Evolutionary conservation across 2,113 vertebrate genomes (phyloP), one percentile per base, ranked within the genome.

Genomic region (Notothenia rossii): DNA sequence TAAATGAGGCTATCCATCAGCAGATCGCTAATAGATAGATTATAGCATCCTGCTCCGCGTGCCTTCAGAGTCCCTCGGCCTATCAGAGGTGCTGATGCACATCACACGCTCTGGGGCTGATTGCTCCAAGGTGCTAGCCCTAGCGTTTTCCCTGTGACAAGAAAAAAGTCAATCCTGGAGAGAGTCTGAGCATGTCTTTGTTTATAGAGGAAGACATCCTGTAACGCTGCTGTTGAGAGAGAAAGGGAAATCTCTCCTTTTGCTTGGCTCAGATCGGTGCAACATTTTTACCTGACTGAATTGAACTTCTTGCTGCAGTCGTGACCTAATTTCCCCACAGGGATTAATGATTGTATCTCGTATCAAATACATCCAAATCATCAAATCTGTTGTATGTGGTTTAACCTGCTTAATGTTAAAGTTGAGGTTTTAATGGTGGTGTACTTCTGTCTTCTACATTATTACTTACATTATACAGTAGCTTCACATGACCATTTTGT

Each of bases 1-100:
- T 55, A 86, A 89, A 93, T 87, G 87, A 86, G 86, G 68, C 66
- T 22, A 86, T 93, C 84, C 84, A 84, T 93, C 90, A 91, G 62
- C 51, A 9, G 53, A 86, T 88, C 73, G 40, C 81, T 85, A 76
- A 74, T 79, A 51, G 61, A 88, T 83, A 62, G 81, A 88, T 91
- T 80, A 81, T 46, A 79, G 76, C 53, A 53, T 51, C 62, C 10
- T 46, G 55, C 71, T 74, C 55, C 14, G 46, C 3, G 13, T 62
- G 60, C 62, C 49, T 64, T 65, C 64, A 9, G 60, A 67, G 74
- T 71, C 69, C 18, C 20, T 14, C 2, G 68, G 29, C 70, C 78
- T 49, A 77, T 82, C 72, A 53, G 56, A 88, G 73, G 77, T 78
- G 88, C 89, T 79, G 66, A 85, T 82, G 51, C 72, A 72, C 69